Conservation (phyloP, 2,888 invertebrate genomes). For the Rotaria socialis region DNA sequence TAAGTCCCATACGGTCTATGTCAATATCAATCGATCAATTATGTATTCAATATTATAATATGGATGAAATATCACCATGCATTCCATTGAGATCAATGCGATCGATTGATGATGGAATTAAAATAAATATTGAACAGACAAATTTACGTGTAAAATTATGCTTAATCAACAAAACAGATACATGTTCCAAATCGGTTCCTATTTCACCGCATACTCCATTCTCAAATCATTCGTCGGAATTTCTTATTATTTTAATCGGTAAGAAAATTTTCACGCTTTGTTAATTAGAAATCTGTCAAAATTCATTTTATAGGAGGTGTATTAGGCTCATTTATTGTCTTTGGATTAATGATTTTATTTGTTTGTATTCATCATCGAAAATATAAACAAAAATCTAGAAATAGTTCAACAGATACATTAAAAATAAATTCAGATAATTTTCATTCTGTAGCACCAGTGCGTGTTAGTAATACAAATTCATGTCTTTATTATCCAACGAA, state of each 20-base stretch:
- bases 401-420: slow-evolving; percentile 24
- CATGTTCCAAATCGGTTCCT: not conserved
- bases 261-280: not conserved
- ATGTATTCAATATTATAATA: slow-evolving; percentile 2
- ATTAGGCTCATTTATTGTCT: not conserved
- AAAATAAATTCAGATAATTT: not conserved
- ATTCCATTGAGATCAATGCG: not conserved
- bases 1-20: not conserved
- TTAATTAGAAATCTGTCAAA: not conserved
- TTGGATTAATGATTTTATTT: not conserved
- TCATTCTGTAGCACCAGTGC: not conserved
- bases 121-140: not conserved
- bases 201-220: not conserved
- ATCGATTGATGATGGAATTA: not conserved
- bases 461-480: slow-evolving; percentile 1
- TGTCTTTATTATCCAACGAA: slow-evolving; percentile 5
- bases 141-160: slow-evolving; percentile 8
- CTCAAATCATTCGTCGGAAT: not conserved
- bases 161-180: slow-evolving; percentile 19
- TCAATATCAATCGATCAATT: not conserved
- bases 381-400: not conserved
- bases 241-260: not conserved
- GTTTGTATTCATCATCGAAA: not conserved
- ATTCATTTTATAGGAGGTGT: not conserved
- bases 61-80: not conserved